These are phyloP conservation scores for Clamator glandarius DNA, from an alignment of 2,797 vertebrate species.

Conservation along the genomic window DNA sequence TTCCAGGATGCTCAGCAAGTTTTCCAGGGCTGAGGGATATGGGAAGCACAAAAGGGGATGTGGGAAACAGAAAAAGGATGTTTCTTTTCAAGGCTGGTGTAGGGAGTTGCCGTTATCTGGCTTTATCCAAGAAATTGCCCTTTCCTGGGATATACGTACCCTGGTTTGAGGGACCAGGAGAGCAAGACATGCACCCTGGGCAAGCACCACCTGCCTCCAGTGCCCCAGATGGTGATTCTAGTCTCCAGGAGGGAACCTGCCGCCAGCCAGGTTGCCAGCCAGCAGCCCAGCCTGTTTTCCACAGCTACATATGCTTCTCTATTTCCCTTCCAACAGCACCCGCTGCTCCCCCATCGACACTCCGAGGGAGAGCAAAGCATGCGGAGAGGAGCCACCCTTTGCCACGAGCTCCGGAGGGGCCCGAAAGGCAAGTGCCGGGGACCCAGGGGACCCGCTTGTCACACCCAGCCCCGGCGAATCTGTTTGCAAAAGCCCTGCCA, in stretches of 20 bases:
- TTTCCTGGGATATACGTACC: rapidly evolving
- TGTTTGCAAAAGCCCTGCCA: not conserved
- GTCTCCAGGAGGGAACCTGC: not conserved
- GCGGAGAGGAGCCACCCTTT: rapidly evolving
- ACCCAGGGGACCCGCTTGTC: not conserved
- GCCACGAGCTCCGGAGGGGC: not conserved
- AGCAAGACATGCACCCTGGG: rapidly evolving
- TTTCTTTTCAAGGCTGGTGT: rapidly evolving
- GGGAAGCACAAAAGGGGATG: rapidly evolving
- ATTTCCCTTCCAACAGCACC: rapidly evolving
- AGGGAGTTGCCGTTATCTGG: rapidly evolving
- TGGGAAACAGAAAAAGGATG: rapidly evolving
- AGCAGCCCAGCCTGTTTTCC: not conserved
- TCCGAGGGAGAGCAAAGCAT: not conserved
- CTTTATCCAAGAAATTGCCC: not conserved
- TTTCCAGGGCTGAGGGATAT: not conserved
- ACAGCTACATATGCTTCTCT: rapidly evolving
- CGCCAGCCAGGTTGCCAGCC: not conserved
- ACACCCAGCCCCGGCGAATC: rapidly evolving
- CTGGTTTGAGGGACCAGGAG: not conserved
- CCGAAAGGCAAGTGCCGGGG: rapidly evolving
- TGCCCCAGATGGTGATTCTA: no score
- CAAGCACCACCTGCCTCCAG: no score
- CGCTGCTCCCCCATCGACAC: not conserved
- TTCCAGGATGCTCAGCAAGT: rapidly evolving